Evolutionary conservation across 1,140 invertebrate genomes (phyloP), one percentile per base, ranked within the genome.

Genomic region (Lordiphosa clarofinis): DNA sequence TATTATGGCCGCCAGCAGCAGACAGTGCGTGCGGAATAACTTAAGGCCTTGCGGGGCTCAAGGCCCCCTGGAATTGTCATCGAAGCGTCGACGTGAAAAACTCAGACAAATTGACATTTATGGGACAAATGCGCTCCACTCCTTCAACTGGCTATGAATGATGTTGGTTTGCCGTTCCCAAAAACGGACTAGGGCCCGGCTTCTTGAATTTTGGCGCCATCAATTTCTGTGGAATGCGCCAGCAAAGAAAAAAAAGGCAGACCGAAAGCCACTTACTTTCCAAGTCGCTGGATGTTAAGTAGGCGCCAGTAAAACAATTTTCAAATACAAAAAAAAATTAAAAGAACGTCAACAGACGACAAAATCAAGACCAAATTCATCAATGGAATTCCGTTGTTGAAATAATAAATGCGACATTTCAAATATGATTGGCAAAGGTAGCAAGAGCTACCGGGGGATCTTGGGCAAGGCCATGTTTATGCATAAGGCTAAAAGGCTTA

Each of bases 191-290:
- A 52, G 21, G 56, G 40, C 39, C 37, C 39, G 47, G 59, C 62
- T 69, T 58, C 73, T 63, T 84, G 73, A 84, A 82, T 84, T 82
- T 82, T 82, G 78, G 78, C 78, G 78, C 78, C 78, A 82, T 84
- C 78, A 82, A 84, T 82, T 81, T 84, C 74, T 67, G 60, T 64
- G 78, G 73, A 84, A 82, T 84, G 46, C 24, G 38, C 36, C 49
- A 49, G 49, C 44, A 66, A 53, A 56, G 9, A 55, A 53, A 43
- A 55, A 57, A 49, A 73, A 58, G 56, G 53, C 54, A 28, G 52
- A 35, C 36, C 42, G 43, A 53, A 54, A 49, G 49, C 42, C 28
- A 46, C 28, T 31, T 31, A 55, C 62, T 82, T 81, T 81, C 68
- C 61, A 75, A 62, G 59, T 50, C 58, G 44, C 43, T 53, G 55